Conservation (phyloP, 2,888 invertebrate genomes). For the Sialis fuliginosa region DNA sequence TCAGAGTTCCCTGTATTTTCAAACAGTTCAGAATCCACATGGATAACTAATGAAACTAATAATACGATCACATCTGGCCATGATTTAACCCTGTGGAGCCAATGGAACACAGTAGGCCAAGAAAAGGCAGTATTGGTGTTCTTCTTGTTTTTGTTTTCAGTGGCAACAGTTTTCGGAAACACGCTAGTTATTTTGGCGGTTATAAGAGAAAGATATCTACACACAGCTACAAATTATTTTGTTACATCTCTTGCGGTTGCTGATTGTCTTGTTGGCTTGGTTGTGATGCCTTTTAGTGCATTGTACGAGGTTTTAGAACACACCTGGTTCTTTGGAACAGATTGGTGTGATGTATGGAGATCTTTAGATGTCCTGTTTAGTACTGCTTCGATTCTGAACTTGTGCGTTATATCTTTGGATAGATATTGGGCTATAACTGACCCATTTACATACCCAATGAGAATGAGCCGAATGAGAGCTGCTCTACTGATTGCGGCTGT, state of each 20-base stretch:
- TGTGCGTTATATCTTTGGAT: conserved; percentile 92
- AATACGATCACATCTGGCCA: too few species aligned
- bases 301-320: conserved; percentile 76
- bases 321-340: conserved; percentile 86
- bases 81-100: conserved; percentile 23
- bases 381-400: conserved; percentile 91
- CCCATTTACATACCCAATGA: conserved; percentile 91
- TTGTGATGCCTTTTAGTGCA: conserved; percentile 96
- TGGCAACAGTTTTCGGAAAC: conserved; percentile 91
- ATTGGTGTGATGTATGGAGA: conserved; percentile 97
- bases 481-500: conserved; percentile 79
- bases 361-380: conserved; percentile 93
- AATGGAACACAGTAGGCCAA: conserved; percentile 35
- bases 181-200: conserved; percentile 88
- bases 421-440: conserved; percentile 98
- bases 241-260: conserved; percentile 94
- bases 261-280: conserved; percentile 86
- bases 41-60: too few species aligned
- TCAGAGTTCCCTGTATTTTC: too few species aligned
- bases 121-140: conserved; percentile 63
- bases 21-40: too few species aligned
- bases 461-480: conserved; percentile 80
- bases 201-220: conserved; percentile 77
- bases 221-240: conserved; percentile 95
- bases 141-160: conserved; percentile 69